Evolutionary conservation across 2,888 invertebrate genomes (phyloP).

Genomic region (Epinotia ramella): DNA sequence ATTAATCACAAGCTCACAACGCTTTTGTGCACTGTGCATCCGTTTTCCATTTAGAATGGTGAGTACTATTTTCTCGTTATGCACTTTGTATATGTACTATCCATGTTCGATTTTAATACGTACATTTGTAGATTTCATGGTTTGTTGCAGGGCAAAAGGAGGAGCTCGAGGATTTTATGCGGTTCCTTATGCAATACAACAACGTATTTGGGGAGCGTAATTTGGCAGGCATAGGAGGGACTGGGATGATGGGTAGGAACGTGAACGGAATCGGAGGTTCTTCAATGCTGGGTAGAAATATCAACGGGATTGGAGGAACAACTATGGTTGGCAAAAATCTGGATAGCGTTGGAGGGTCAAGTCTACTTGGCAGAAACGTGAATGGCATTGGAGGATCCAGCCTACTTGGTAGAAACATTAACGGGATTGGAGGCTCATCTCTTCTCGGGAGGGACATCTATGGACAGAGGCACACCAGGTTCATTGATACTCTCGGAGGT

Average conservation of each 20-base stretch:
- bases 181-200: slow-evolving; percentile 67
- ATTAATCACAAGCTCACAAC: slow-evolving; percentile 44
- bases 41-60: slow-evolving; percentile 46
- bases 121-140: slow-evolving; percentile 28
- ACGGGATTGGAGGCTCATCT: slow-evolving; percentile 45
- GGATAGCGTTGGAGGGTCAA: slow-evolving; percentile 42
- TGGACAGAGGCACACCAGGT: slow-evolving; percentile 53
- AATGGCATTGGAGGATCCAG: slow-evolving; percentile 48
- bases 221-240: slow-evolving; percentile 45
- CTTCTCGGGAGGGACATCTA: slow-evolving; percentile 51
- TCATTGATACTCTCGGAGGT: slow-evolving; percentile 68
- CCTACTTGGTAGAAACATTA: slow-evolving; percentile 46
- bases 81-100: slow-evolving; percentile 34
- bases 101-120: slow-evolving; percentile 10
- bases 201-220: slow-evolving; percentile 59
- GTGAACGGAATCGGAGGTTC: slow-evolving; percentile 59
- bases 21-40: slow-evolving; percentile 50
- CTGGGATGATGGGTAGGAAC: slow-evolving; percentile 56
- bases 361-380: slow-evolving; percentile 46
- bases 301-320: slow-evolving; percentile 51
- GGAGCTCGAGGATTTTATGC: slow-evolving; percentile 69
- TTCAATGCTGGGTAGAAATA: slow-evolving; percentile 59
- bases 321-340: slow-evolving; percentile 48
- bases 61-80: slow-evolving; percentile 48
- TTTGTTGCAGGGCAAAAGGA: slow-evolving; percentile 74